Percentiles rank a stretch among this genome's conserved stretches.
phyloP scores from a whole-genome alignment of 2,113 vertebrate species.

The Bubo scandiacus region DNA sequence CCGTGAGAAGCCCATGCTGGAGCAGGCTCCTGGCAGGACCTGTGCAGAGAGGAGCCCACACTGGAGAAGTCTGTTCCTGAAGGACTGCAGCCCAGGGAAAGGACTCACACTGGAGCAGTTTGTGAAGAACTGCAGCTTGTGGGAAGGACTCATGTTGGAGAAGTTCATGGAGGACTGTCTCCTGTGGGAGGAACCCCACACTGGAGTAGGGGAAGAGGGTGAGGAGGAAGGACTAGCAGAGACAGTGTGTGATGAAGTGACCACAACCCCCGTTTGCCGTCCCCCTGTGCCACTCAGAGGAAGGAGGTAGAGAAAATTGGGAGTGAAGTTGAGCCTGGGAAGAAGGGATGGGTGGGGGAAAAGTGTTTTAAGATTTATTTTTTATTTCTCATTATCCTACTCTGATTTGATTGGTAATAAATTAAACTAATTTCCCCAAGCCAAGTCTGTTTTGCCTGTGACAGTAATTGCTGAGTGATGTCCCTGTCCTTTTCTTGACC shows the following conservation, averaged over 20 bases:
- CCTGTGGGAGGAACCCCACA: neutral
- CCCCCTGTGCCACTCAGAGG: neutral
- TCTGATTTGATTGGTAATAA: too few relatives aligned
- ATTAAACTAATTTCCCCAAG: too few relatives aligned
- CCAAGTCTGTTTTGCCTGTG: too few relatives aligned
- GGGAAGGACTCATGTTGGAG: neutral
- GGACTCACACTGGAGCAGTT: neutral
- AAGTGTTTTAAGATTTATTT: neutral
- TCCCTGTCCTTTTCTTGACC: neutral
- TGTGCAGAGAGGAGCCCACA: neutral
- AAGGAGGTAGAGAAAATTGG: neutral
- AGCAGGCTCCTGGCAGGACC: neutral
- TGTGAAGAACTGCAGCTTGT: neutral
- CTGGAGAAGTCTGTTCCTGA: neutral
- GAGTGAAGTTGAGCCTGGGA: neutral
- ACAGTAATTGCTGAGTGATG: too few relatives aligned
- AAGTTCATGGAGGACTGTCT: neutral
- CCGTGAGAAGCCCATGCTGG: rapidly evolving
- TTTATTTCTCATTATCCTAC: too few relatives aligned
- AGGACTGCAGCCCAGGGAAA: too few relatives aligned
- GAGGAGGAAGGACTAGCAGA: neutral
- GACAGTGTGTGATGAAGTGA: neutral
- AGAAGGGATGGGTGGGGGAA: neutral
- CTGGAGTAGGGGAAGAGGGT: neutral
- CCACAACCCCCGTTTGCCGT: neutral